phyloP scores from a whole-genome alignment of 2,113 vertebrate species.

The Brachirus orientalis region DNA sequence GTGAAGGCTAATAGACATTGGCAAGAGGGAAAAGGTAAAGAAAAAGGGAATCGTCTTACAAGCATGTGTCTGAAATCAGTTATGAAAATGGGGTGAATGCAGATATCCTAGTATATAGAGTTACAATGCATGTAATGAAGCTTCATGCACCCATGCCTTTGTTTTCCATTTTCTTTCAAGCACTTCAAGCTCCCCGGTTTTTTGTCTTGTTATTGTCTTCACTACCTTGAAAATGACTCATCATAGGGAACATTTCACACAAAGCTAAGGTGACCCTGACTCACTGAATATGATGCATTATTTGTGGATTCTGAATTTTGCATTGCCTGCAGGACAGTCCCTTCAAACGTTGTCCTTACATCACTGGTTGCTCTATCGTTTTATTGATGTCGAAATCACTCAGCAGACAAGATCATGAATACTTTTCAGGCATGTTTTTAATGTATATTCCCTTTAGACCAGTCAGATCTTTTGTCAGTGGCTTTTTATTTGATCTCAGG shows the following conservation, averaged over 20 bases:
- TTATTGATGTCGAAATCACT: not conserved
- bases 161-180: conserved; percentile 10
- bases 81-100: conserved; percentile 35
- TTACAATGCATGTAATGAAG: conserved; percentile 61
- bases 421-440: not conserved
- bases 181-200: not conserved
- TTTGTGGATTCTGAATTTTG: conserved; percentile 22
- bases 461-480: not conserved
- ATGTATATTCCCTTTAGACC: not conserved
- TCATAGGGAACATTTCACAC: conserved; percentile 33
- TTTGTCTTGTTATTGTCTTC: conserved; percentile 19
- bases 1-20: conserved; percentile 54
- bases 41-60: conserved; percentile 34
- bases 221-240: conserved; percentile 53
- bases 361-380: not conserved
- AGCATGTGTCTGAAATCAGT: conserved; percentile 30
- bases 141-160: not conserved
- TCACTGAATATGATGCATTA: conserved; percentile 35
- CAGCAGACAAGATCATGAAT: not conserved
- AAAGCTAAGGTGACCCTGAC: conserved; percentile 39
- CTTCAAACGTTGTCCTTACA: not conserved
- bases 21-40: conserved; percentile 25
- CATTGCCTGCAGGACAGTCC: not conserved
- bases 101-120: conserved; percentile 36
- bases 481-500: not conserved